Conservation (phyloP, 2,888 invertebrate genomes). For the Tachina lurida region DNA sequence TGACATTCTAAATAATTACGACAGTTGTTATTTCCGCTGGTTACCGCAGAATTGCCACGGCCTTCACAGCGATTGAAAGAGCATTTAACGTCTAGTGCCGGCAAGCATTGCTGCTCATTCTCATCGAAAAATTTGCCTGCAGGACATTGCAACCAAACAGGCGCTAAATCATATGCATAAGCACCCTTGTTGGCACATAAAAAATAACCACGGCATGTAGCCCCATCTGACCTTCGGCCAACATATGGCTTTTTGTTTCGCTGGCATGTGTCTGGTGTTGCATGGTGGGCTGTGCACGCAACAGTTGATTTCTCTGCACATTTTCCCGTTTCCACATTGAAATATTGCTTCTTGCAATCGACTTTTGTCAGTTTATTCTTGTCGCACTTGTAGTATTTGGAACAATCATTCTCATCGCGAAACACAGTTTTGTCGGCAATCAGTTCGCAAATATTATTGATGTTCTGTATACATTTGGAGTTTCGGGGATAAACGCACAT, state of each 20-base stretch:
- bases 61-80: slow-evolving; percentile 79
- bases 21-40: slow-evolving; percentile 76
- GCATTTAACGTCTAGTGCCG: slow-evolving; percentile 75
- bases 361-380: slow-evolving; percentile 52
- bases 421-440: slow-evolving; percentile 75
- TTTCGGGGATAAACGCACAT: slow-evolving; percentile 74
- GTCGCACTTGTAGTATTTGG: slow-evolving; percentile 76
- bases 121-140: slow-evolving; percentile 76
- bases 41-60: slow-evolving; percentile 76
- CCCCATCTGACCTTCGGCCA: slow-evolving; percentile 39
- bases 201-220: slow-evolving; percentile 79
- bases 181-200: slow-evolving; percentile 73
- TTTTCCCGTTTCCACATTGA: slow-evolving; percentile 72
- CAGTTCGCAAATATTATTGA: slow-evolving; percentile 77
- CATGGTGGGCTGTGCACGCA: slow-evolving; percentile 75
- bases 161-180: slow-evolving; percentile 74
- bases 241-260: slow-evolving; percentile 36
- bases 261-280: slow-evolving; percentile 70
- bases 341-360: slow-evolving; percentile 72
- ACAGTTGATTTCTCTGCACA: slow-evolving; percentile 74
- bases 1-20: slow-evolving; percentile 76
- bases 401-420: slow-evolving; percentile 75
- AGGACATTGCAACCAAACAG: slow-evolving; percentile 77
- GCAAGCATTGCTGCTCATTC: slow-evolving; percentile 61
- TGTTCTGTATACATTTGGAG: slow-evolving; percentile 74